Evolutionary conservation across 2,113 vertebrate species (phyloP).

Genomic region (Indri indri): DNA sequence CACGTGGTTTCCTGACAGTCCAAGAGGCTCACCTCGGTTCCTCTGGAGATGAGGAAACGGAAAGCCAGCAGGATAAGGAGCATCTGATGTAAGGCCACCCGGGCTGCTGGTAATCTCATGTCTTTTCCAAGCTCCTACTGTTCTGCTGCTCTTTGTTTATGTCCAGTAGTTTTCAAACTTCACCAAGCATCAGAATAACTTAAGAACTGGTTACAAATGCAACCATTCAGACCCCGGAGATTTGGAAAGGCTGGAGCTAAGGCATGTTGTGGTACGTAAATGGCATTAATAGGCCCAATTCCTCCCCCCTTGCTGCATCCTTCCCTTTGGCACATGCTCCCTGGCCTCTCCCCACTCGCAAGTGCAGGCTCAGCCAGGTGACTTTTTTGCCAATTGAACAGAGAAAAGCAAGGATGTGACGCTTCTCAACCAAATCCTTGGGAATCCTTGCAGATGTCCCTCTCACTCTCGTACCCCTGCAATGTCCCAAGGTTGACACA

Average conservation of each 20-base stretch:
- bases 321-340: background rate
- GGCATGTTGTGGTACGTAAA: background rate
- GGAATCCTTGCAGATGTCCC: background rate
- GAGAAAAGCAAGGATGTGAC: background rate
- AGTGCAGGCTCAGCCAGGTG: background rate
- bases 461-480: background rate
- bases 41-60: background rate
- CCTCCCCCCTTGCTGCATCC: background rate
- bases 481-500: background rate
- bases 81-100: no score
- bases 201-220: background rate
- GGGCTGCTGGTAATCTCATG: background rate
- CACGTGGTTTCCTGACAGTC: background rate
- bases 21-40: background rate
- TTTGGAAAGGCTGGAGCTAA: background rate
- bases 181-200: background rate
- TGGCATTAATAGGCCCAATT: background rate
- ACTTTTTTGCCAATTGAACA: background rate
- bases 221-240: background rate
- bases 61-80: background rate
- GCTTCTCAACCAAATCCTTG: background rate
- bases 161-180: background rate
- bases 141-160: background rate
- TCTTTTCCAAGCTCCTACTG: background rate
- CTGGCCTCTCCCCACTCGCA: background rate